These are phyloP conservation scores for Synergus laeviventris DNA, from an alignment of 2,888 invertebrate genomes.

Conservation along the genomic window DNA sequence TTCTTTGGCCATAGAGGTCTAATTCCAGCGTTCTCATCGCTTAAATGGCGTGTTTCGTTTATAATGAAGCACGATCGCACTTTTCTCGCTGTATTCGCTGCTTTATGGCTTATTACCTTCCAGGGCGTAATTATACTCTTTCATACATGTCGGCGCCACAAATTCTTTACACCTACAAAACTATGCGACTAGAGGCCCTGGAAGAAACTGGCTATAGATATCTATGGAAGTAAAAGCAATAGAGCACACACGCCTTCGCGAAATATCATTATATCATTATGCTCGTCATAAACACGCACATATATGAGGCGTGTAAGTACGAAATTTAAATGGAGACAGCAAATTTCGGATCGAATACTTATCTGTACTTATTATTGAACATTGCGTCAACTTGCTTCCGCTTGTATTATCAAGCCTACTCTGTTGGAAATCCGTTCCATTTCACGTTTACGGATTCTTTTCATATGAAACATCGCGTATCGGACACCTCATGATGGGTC, in stretches of 20 bases:
- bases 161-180: slow-evolving; percentile 36
- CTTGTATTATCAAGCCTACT: slow-evolving; percentile 30
- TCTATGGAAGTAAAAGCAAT: not conserved
- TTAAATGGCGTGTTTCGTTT: slow-evolving; percentile 25
- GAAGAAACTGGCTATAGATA: slow-evolving; percentile 4
- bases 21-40: slow-evolving; percentile 17
- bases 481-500: slow-evolving; percentile 12
- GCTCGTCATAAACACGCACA: not conserved
- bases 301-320: not conserved
- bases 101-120: slow-evolving; percentile 33
- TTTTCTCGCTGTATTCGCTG: slow-evolving; percentile 29
- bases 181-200: slow-evolving; percentile 1
- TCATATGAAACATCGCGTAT: slow-evolving; percentile 25
- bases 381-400: slow-evolving; percentile 34
- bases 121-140: slow-evolving; percentile 37
- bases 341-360: not conserved
- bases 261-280: not conserved
- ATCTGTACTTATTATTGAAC: slow-evolving; percentile 14
- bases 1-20: slow-evolving; percentile 17
- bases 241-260: not conserved
- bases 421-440: slow-evolving; percentile 39
- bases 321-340: not conserved
- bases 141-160: slow-evolving; percentile 24
- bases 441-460: slow-evolving; percentile 34
- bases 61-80: slow-evolving; percentile 35